Evolutionary conservation across 53 echinoderm and acorn worm species (phyloP), one percentile per base, ranked within the genome.

Genomic region (Astropecten irregularis): DNA sequence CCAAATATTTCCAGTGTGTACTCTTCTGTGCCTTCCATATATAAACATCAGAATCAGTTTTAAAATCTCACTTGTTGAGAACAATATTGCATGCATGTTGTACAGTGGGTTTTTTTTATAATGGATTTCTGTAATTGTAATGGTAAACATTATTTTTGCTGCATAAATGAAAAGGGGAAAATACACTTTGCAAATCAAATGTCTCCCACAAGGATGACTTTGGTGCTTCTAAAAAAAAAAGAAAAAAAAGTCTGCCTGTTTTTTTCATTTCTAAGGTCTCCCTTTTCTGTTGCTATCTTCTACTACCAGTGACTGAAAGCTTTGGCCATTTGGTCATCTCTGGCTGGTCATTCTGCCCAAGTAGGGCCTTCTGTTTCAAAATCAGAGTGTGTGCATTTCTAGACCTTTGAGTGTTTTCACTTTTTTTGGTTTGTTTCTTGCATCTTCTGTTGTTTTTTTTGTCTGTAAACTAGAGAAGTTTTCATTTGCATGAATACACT

Each of bases 171-270:
- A 79, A 60, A 40, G 38, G 57, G 57, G 37, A 79, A 72, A 61
- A 79, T 79, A 79, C 79, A 79, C 56, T 42, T 29, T 62, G 74
- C 74, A 74, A 74, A 68, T 29, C 42, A 42, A 53, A 66, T 61
- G 79, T 79, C 79, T 62, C 56, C 79, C 79, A 31, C 29, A 20
- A 56, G 79, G 61, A 62, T 61, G 79, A 79, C 79, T 68, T 77
- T 77, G 77, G 77, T 62, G 79, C 79, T 79, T 79, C 79, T 79
- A 36, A 60, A 9, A 74, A 74, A 74, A 42, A 42, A 50, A 13
- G 4, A 9, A 74, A 74, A 74, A 42, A 42, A 50, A 13, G 4
- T 28, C 26, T 52, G 79, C 46, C 79, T 79, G 49, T 32, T 33
- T 62, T 79, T 79, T 62, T 79, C 30, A 30, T 47, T 60, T 61